Conservation (phyloP, 1,140 invertebrate genomes). For the Camponotus floridanus region DNA sequence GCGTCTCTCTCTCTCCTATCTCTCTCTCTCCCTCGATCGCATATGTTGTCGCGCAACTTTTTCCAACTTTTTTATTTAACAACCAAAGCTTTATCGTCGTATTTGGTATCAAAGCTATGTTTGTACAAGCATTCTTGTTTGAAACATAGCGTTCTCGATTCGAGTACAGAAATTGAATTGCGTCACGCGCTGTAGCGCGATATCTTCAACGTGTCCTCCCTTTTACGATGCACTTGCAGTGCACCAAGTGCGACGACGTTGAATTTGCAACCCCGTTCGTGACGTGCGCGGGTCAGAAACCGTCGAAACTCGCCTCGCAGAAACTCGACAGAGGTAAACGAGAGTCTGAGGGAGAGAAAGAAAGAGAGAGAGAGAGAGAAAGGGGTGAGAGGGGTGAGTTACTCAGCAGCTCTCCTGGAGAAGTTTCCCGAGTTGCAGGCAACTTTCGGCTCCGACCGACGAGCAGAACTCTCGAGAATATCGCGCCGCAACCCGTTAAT, state of each 20-base stretch:
- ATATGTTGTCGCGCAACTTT: background rate
- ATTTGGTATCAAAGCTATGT: background rate
- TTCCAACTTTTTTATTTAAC: background rate
- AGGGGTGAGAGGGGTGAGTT: background rate
- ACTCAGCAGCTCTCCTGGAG: conserved; percentile 20
- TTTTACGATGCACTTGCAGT: conserved; percentile 52
- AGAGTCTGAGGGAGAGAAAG: background rate
- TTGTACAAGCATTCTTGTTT: background rate
- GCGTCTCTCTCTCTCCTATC: no score
- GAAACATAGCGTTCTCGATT: background rate
- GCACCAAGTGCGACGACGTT: conserved; percentile 29
- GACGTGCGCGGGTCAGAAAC: conserved; percentile 25
- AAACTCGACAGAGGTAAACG: conserved; percentile 41
- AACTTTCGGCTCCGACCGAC: conserved; percentile 60
- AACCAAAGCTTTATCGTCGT: background rate
- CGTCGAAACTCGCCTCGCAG: conserved; percentile 23
- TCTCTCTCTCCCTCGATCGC: background rate
- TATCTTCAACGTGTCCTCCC: conserved; percentile 33
- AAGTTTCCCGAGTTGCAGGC: conserved; percentile 53
- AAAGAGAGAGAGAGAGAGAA: background rate
- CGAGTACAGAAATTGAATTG: conserved; percentile 12
- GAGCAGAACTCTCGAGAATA: conserved; percentile 61
- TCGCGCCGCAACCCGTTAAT: conserved; percentile 54
- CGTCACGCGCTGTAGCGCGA: background rate
- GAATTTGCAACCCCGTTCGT: conserved; percentile 66